Percentiles rank a stretch among this genome's conserved stretches.
Evolutionary conservation across 1,140 invertebrate species (phyloP).

Genomic region (Melanaphis sacchari): DNA sequence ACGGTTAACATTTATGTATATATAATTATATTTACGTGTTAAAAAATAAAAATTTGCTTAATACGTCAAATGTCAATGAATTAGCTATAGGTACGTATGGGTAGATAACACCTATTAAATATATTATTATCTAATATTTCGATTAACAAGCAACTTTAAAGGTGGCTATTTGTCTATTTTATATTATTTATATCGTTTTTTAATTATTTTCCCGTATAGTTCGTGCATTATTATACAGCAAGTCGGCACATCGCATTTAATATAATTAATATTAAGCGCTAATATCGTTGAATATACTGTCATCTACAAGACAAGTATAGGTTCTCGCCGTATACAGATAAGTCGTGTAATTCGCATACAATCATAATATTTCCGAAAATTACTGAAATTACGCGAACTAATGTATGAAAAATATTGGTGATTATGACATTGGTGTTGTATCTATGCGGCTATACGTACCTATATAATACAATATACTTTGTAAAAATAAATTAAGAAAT

Average conservation of each 20-base stretch:
- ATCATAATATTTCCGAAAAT: neutral
- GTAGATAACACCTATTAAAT: too few species aligned
- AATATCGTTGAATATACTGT: neutral
- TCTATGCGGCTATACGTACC: neutral
- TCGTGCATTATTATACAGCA: neutral
- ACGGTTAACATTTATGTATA: neutral
- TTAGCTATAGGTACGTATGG: neutral
- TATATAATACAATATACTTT: too few species aligned
- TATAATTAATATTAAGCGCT: neutral
- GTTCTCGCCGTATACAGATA: too few species aligned
- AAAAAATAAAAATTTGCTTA: neutral
- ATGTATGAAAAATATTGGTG: neutral
- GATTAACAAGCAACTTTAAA: too few species aligned
- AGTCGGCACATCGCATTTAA: neutral
- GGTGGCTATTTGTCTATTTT: neutral
- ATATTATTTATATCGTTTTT: neutral
- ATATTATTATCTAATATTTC: too few species aligned
- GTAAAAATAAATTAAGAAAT: neutral
- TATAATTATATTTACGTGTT: neutral
- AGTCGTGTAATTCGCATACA: neutral
- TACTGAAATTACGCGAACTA: neutral
- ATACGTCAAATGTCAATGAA: neutral
- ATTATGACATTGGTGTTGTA: neutral
- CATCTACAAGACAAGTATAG: neutral
- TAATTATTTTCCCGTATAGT: neutral